Evolutionary conservation across 1,140 invertebrate genomes (phyloP).

Genomic region (Bombyx mori): DNA sequence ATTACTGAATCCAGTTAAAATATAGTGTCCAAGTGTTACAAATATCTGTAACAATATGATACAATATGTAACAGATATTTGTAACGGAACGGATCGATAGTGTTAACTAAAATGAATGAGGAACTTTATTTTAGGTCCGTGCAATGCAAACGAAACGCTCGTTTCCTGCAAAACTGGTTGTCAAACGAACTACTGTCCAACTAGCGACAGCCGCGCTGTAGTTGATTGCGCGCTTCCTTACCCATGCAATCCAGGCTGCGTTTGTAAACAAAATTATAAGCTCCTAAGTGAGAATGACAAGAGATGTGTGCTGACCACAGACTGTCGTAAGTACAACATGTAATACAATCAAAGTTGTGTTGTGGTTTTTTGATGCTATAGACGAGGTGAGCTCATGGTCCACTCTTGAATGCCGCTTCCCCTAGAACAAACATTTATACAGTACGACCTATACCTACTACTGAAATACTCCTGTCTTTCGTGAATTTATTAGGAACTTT

Average conservation of each 20-base stretch:
- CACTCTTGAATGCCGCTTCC: no score
- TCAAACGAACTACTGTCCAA: constrained; percentile 32
- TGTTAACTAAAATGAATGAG: no score
- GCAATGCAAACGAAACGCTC: constrained; percentile 23
- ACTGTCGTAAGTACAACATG: constrained; percentile 35
- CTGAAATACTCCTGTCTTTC: no score
- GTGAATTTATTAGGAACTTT: no score
- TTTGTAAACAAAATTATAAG: constrained; percentile 23
- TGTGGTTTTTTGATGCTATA: no score
- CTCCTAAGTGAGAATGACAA: constrained; percentile 18
- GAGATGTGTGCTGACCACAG: constrained; percentile 29
- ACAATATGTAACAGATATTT: not conserved
- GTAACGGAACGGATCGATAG: not conserved
- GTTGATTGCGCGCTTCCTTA: constrained; percentile 21
- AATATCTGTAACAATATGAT: no score
- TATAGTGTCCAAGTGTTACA: no score
- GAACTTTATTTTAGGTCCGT: not conserved
- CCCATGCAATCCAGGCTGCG: constrained; percentile 32
- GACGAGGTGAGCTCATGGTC: no score
- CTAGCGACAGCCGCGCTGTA: constrained; percentile 20
- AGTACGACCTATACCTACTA: no score
- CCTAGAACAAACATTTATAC: no score
- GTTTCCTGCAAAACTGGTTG: constrained; percentile 27
- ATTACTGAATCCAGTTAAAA: no score
- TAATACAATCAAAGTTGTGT: no score